Conservation (phyloP, 2,888 invertebrate genomes). For the Phalera bucephala region DNA sequence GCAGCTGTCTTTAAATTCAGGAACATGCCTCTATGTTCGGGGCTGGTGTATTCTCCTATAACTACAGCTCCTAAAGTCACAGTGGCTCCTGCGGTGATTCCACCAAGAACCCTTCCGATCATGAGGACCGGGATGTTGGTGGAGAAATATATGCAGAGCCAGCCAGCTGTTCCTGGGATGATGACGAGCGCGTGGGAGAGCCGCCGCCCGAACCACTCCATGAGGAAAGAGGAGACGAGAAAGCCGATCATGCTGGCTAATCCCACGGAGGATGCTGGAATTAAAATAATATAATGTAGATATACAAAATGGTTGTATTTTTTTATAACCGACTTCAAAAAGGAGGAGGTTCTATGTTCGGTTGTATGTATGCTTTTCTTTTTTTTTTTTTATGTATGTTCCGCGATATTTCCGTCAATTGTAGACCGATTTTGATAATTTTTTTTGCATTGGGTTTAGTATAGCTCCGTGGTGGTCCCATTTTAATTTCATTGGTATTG, state of each 20-base stretch:
- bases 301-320: too few relatives aligned
- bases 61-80: conserved; percentile 49
- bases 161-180: conserved; percentile 47
- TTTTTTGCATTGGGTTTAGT: too few relatives aligned
- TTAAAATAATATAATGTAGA: not conserved
- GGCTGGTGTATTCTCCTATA: conserved; percentile 59
- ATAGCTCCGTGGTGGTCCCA: too few relatives aligned
- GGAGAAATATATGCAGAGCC: conserved; percentile 46
- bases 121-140: conserved; percentile 36
- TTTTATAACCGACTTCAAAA: too few relatives aligned
- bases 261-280: conserved; percentile 4
- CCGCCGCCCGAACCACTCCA: conserved; percentile 48
- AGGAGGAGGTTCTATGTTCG: too few relatives aligned
- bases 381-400: too few relatives aligned
- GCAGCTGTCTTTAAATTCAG: conserved; percentile 54
- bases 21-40: conserved; percentile 54
- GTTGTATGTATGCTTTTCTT: too few relatives aligned
- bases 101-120: conserved; percentile 43
- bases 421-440: too few relatives aligned
- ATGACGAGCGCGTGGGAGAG: conserved; percentile 39
- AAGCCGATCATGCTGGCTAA: conserved; percentile 22
- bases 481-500: too few relatives aligned
- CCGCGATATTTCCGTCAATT: too few relatives aligned
- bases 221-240: conserved; percentile 35
- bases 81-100: conserved; percentile 42